phyloP scores from a whole-genome alignment of 2,888 invertebrate genomes.

The Muschampia plurimacula region DNA sequence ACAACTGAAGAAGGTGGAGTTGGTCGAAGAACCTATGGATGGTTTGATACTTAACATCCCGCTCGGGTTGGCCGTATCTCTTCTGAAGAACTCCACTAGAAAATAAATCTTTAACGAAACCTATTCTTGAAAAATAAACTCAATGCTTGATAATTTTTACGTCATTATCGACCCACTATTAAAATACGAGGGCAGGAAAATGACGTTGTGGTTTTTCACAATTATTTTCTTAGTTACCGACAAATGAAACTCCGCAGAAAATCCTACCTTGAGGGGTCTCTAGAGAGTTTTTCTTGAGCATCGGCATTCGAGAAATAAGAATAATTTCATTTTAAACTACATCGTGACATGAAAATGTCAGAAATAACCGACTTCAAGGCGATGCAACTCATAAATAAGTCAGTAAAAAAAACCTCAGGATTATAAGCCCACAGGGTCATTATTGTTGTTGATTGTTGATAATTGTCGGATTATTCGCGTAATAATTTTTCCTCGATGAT shows the following conservation, averaged over 20 bases:
- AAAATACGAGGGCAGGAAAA: not conserved
- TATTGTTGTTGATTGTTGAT: no score
- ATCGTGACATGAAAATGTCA: not conserved
- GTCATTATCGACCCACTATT: not conserved
- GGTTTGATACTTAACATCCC: no score
- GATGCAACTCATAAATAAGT: slow-evolving; percentile 12
- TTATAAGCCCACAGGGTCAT: no score
- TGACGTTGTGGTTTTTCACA: not conserved
- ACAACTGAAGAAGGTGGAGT: no score
- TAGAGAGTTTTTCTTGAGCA: slow-evolving; percentile 19
- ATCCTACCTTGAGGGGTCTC: slow-evolving; percentile 19
- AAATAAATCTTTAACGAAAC: no score
- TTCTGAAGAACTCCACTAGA: no score
- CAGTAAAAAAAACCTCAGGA: no score
- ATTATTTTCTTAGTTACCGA: slow-evolving; percentile 6
- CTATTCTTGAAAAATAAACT: no score
- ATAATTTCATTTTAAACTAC: slow-evolving; percentile 24
- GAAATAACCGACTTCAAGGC: slow-evolving; percentile 3
- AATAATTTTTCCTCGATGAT: no score
- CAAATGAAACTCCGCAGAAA: slow-evolving; percentile 20
- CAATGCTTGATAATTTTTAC: not conserved
- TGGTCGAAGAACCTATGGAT: no score
- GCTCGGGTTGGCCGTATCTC: no score
- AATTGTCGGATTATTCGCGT: no score
- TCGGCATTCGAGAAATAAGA: slow-evolving; percentile 16